phyloP scores from a whole-genome alignment of 1,140 invertebrate genomes.

The Cydia pomonella region DNA sequence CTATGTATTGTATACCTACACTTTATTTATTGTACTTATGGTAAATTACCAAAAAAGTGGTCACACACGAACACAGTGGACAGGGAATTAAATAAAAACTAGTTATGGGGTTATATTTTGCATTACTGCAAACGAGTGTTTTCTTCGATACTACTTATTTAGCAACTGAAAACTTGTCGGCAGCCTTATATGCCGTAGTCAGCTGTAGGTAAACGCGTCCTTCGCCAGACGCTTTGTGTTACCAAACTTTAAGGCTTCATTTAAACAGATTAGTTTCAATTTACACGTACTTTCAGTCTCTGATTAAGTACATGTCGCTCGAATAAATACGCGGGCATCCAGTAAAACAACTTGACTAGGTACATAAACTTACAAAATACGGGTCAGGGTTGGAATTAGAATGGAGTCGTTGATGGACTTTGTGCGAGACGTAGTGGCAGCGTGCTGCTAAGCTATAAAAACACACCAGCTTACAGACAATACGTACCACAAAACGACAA shows the following conservation, averaged over 20 bases:
- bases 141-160: neutral
- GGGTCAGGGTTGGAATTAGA: slow-evolving; percentile 17
- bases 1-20: too few species aligned
- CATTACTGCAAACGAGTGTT: too few species aligned
- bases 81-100: too few species aligned
- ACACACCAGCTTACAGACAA: neutral
- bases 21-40: too few species aligned
- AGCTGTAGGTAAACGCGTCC: neutral
- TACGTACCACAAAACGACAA: too few species aligned
- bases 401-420: slow-evolving; percentile 15
- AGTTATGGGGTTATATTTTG: too few species aligned
- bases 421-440: slow-evolving; percentile 3
- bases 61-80: too few species aligned
- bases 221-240: slow-evolving; percentile 18
- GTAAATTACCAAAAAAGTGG: too few species aligned
- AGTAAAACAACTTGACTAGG: neutral
- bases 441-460: neutral
- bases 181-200: neutral
- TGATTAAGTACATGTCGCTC: slow-evolving; percentile 16
- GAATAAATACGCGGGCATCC: neutral
- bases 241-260: slow-evolving; percentile 28
- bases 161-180: neutral
- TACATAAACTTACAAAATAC: slow-evolving; percentile 11
- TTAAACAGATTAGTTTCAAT: slow-evolving; percentile 33
- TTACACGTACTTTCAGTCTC: slow-evolving; percentile 19